Percentiles rank a stretch among this genome's conserved stretches.
These are phyloP conservation scores for Momotus momota DNA, from an alignment of 2,797 vertebrate genomes.

Conservation along the genomic window DNA sequence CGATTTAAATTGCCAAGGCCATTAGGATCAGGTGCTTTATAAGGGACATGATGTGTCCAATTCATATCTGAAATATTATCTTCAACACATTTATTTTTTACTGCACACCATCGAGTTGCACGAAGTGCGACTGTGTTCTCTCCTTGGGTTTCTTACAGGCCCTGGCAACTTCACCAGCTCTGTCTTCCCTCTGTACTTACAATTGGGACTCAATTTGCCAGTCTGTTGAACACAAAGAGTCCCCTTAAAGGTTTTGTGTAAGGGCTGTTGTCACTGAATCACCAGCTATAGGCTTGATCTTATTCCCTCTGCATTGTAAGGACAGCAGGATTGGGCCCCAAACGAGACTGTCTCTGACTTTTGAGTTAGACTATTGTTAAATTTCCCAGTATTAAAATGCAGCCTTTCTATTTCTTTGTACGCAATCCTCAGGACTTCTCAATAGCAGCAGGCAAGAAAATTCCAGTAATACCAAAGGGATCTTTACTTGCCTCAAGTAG, in stretches of 20 bases:
- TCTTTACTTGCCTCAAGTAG: conserved; percentile 31
- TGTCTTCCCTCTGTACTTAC: background rate
- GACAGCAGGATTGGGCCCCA: conserved; percentile 8
- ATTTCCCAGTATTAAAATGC: conserved; percentile 46
- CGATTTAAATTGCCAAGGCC: background rate
- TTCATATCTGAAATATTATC: background rate
- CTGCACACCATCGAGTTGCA: background rate
- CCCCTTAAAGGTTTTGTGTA: conserved; percentile 46
- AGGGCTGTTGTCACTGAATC: conserved; percentile 27
- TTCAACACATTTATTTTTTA: background rate
- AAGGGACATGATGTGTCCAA: accelerated
- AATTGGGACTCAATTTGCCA: background rate
- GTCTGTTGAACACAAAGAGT: conserved; percentile 8
- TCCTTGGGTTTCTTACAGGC: background rate
- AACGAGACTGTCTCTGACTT: conserved; percentile 59
- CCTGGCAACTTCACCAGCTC: background rate
- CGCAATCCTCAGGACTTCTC: background rate
- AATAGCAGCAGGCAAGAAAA: conserved; percentile 31
- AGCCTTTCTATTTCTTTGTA: conserved; percentile 46
- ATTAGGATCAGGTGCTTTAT: background rate
- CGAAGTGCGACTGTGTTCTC: background rate
- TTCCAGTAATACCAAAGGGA: conserved; percentile 33
- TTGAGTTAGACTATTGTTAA: conserved; percentile 17
- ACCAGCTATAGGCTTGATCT: conserved; percentile 11
- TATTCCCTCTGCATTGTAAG: background rate